phyloP scores from a whole-genome alignment of 2,113 vertebrate species.

The Arothron firmamentum region DNA sequence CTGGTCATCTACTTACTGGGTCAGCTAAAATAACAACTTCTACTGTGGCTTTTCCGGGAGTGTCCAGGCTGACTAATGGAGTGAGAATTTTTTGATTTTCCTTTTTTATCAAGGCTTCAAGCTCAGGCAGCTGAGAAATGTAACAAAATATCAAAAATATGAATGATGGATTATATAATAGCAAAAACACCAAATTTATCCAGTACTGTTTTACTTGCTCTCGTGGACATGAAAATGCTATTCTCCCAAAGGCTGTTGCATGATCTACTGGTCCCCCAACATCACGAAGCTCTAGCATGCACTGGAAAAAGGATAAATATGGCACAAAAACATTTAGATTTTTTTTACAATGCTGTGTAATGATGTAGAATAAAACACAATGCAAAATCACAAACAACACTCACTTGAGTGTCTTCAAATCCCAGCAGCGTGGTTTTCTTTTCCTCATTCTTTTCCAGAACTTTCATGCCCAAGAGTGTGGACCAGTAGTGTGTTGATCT shows the following conservation, averaged over 20 bases:
- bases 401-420: slow-evolving; percentile 86
- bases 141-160: neutral
- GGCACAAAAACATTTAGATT: neutral
- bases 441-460: slow-evolving; percentile 82
- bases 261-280: slow-evolving; percentile 80
- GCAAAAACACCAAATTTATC: neutral
- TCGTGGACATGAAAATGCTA: slow-evolving; percentile 91
- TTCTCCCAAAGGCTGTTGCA: slow-evolving; percentile 88
- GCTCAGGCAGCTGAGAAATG: slow-evolving; percentile 76
- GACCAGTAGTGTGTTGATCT: slow-evolving; percentile 87
- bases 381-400: neutral
- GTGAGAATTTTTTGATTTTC: slow-evolving; percentile 89
- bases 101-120: slow-evolving; percentile 86
- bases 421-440: slow-evolving; percentile 83
- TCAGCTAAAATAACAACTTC: slow-evolving; percentile 94
- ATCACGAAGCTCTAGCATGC: slow-evolving; percentile 84
- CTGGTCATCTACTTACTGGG: slow-evolving; percentile 80
- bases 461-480: slow-evolving; percentile 84
- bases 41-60: slow-evolving; percentile 94
- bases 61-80: slow-evolving; percentile 91
- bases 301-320: slow-evolving; percentile 68
- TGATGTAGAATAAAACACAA: neutral
- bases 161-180: neutral
- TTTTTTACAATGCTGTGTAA: neutral
- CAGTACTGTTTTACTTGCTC: slow-evolving; percentile 76